These are phyloP conservation scores for Otis tarda DNA, from an alignment of 2,113 vertebrate genomes.

Conservation along the genomic window DNA sequence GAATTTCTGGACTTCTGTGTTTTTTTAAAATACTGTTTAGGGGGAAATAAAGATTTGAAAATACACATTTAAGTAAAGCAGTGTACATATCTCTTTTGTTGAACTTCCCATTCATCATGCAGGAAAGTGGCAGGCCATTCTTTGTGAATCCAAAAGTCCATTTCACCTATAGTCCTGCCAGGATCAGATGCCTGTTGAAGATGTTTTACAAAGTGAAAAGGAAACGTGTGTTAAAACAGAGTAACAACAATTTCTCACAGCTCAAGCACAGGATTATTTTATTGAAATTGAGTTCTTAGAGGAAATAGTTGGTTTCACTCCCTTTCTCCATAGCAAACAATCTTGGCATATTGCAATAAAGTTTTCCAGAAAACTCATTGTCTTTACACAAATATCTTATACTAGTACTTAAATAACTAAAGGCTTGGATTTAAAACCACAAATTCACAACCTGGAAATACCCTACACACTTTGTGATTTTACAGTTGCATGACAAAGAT, in stretches of 20 bases:
- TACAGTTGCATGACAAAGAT: slow-evolving; percentile 35
- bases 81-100: background rate
- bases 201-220: background rate
- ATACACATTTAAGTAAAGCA: background rate
- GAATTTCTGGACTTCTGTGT: slow-evolving; percentile 32
- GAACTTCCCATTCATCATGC: background rate
- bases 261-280: background rate
- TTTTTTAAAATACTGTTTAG: background rate
- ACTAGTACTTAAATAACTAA: background rate
- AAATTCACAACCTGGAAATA: slow-evolving; percentile 31
- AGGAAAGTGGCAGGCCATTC: background rate
- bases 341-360: background rate
- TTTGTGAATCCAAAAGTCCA: background rate
- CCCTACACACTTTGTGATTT: slow-evolving; percentile 1
- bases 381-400: background rate
- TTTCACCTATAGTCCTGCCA: background rate
- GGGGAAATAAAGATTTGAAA: slow-evolving; percentile 20
- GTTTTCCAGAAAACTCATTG: background rate
- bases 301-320: background rate
- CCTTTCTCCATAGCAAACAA: background rate
- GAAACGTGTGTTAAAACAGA: background rate
- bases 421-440: background rate
- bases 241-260: background rate
- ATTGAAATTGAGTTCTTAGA: background rate
- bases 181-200: background rate